phyloP scores from a whole-genome alignment of 2,888 invertebrate species.

The Eulithis testata region DNA sequence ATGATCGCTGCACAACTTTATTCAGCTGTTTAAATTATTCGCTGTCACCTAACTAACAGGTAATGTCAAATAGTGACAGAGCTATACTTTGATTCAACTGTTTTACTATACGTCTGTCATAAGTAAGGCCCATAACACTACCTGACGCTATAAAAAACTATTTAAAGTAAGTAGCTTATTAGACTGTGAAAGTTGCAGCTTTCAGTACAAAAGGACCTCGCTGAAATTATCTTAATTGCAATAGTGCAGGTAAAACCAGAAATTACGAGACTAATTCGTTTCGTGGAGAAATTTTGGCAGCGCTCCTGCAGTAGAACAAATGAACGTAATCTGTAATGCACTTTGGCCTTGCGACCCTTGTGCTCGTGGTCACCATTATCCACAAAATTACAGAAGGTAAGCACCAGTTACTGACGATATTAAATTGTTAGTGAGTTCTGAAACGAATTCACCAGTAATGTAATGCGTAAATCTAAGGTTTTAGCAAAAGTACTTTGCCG shows the following conservation, averaged over 20 bases:
- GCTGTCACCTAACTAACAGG: no score
- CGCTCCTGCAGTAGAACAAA: conserved; percentile 36
- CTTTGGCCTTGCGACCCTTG: conserved; percentile 50
- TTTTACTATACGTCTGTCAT: no score
- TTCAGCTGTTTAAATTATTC: no score
- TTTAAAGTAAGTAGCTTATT: background rate
- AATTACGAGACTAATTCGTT: conserved; percentile 40
- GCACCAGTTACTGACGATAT: background rate
- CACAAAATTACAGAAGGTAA: conserved; percentile 49
- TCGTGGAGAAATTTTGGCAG: conserved; percentile 38
- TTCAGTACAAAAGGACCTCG: conserved; percentile 33
- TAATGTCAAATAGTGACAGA: no score
- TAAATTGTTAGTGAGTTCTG: no score
- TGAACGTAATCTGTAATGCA: conserved; percentile 52
- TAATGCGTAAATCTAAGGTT: no score
- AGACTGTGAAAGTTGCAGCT: background rate
- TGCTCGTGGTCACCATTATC: conserved; percentile 58
- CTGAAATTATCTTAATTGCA: conserved; percentile 36
- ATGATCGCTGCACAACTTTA: no score
- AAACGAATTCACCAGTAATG: no score
- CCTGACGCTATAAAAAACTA: no score
- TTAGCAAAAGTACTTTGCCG: no score
- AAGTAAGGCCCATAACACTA: no score
- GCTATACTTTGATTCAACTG: no score
- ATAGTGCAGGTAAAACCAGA: conserved; percentile 37